These are phyloP conservation scores for Microctenopoma stevenorrisi DNA, from an alignment of 2,797 vertebrate genomes.

Conservation along the genomic window DNA sequence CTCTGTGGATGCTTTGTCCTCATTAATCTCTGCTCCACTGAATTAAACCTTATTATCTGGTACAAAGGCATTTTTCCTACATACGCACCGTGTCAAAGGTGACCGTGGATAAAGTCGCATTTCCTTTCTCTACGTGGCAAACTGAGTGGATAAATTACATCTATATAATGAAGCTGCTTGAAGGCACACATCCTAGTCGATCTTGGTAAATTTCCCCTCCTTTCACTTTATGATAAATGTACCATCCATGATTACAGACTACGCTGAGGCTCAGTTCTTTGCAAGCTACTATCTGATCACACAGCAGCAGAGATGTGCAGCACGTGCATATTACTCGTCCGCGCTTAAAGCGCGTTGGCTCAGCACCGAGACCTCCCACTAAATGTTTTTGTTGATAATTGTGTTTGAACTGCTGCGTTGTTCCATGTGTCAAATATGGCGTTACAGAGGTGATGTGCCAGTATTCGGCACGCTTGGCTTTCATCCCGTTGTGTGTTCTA, in stretches of 20 bases:
- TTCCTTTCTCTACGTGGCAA: background rate
- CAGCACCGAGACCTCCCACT: slow-evolving; percentile 50
- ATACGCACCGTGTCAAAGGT: background rate
- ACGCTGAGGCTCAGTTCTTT: slow-evolving; percentile 17
- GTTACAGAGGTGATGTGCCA: slow-evolving; percentile 20
- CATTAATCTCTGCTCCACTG: slow-evolving; percentile 55
- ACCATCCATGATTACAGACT: slow-evolving; percentile 45
- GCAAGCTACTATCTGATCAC: slow-evolving; percentile 29
- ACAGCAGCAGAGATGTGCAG: slow-evolving; percentile 36
- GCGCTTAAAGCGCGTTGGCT: slow-evolving; percentile 46
- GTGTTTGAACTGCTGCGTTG: slow-evolving; percentile 37
- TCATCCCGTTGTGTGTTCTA: background rate
- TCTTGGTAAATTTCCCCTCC: slow-evolving; percentile 16
- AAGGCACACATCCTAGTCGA: slow-evolving; percentile 1
- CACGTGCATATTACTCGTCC: slow-evolving; percentile 41
- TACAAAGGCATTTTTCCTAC: slow-evolving; percentile 40
- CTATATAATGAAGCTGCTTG: background rate
- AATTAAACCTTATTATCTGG: slow-evolving; percentile 55
- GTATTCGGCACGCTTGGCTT: background rate
- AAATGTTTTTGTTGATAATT: slow-evolving; percentile 16
- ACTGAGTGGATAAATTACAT: background rate
- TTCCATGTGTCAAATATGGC: slow-evolving; percentile 20
- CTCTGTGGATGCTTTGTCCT: slow-evolving; percentile 58
- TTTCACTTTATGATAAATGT: slow-evolving; percentile 8
- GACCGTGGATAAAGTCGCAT: background rate